These are phyloP conservation scores for Lineus longissimus DNA, from an alignment of 1,140 invertebrate species.

Conservation along the genomic window DNA sequence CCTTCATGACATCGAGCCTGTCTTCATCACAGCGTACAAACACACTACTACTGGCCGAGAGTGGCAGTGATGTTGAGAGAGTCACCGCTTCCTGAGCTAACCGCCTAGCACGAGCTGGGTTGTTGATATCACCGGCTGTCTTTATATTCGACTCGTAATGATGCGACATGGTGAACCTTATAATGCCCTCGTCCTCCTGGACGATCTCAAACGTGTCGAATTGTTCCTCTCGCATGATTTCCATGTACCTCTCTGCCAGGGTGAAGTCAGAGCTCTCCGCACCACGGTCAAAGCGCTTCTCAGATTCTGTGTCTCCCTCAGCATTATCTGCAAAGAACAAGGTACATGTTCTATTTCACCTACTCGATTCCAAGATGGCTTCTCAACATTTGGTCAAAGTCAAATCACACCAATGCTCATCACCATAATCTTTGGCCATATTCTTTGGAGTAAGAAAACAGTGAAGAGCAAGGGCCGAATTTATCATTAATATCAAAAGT, in stretches of 20 bases:
- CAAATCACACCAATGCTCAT: too few species aligned
- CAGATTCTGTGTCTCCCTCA: neutral
- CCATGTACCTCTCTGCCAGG: conserved; percentile 68
- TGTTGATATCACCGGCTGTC: conserved; percentile 74
- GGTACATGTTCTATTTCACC: neutral
- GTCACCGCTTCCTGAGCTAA: conserved; percentile 94
- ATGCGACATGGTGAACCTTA: conserved; percentile 81
- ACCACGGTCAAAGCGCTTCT: neutral
- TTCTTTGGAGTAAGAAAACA: too few species aligned
- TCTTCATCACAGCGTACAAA: conserved; percentile 94
- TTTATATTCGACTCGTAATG: conserved; percentile 87
- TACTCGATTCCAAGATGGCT: too few species aligned
- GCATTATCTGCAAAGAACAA: neutral
- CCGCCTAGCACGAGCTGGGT: conserved; percentile 82
- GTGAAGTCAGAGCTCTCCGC: conserved; percentile 14
- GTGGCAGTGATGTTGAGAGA: conserved; percentile 85
- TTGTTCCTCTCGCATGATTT: conserved; percentile 81
- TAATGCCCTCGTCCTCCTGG: conserved; percentile 68
- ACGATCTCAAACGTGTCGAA: conserved; percentile 92
- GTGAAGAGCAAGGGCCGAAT: too few species aligned
- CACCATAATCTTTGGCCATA: too few species aligned
- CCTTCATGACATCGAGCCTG: conserved; percentile 92
- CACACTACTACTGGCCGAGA: conserved; percentile 90
- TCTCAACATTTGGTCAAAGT: too few species aligned
- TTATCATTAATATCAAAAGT: too few species aligned